Evolutionary conservation across 2,113 vertebrate species (phyloP).

Genomic region (Rhynchomys soricoides): DNA sequence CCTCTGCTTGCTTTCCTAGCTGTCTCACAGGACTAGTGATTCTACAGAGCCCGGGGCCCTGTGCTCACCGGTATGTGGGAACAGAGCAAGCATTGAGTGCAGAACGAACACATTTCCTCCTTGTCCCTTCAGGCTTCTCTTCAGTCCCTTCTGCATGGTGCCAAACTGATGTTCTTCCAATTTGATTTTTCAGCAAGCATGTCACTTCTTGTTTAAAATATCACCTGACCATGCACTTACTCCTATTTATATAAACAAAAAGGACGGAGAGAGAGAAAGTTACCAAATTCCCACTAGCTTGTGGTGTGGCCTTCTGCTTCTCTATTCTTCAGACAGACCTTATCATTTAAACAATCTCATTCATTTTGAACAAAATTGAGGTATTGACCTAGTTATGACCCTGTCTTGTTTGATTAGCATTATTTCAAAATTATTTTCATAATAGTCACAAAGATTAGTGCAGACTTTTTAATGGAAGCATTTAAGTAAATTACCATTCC

Average conservation of each 20-base stretch:
- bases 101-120: neutral
- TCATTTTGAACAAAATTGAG: neutral
- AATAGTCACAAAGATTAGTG: constrained; percentile 26
- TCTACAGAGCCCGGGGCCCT: neutral
- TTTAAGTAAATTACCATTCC: constrained; percentile 19
- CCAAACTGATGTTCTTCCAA: neutral
- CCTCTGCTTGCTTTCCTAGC: neutral
- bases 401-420: constrained; percentile 13
- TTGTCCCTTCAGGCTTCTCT: neutral
- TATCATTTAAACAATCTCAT: neutral
- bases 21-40: constrained; percentile 8
- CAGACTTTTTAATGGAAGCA: neutral
- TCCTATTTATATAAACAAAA: constrained; percentile 54
- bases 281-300: neutral
- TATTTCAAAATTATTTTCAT: constrained; percentile 51
- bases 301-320: neutral
- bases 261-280: constrained; percentile 17
- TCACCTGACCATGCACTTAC: neutral
- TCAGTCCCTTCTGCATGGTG: neutral
- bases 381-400: constrained; percentile 12
- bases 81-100: neutral
- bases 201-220: constrained; percentile 40
- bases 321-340: neutral
- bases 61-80: neutral
- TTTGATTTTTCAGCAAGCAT: neutral